Conservation (phyloP, 2,888 invertebrate species). For the Apeira syringaria region DNA sequence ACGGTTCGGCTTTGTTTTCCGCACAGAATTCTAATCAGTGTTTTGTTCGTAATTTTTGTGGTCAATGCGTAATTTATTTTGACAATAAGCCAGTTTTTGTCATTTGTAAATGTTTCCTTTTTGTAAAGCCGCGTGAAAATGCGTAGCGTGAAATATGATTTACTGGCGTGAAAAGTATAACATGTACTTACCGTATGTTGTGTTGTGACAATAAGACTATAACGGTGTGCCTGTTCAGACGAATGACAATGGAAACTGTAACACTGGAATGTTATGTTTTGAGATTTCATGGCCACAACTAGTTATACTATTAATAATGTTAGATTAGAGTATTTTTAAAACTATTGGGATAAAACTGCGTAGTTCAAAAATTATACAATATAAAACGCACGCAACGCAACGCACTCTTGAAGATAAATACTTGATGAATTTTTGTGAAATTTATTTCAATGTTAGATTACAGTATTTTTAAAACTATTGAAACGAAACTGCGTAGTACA, state of each 20-base stretch:
- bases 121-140: constrained; percentile 27
- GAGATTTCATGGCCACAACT: not conserved
- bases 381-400: too few relatives aligned
- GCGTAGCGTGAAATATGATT: constrained; percentile 34
- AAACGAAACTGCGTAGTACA: too few relatives aligned
- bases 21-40: constrained; percentile 56
- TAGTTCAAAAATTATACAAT: too few relatives aligned
- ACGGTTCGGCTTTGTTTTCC: constrained; percentile 56
- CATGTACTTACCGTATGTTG: constrained; percentile 29
- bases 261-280: not conserved
- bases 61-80: constrained; percentile 36
- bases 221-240: constrained; percentile 10
- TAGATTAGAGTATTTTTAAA: not conserved
- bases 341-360: too few relatives aligned
- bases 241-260: constrained; percentile 15
- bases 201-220: constrained; percentile 15
- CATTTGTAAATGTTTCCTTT: constrained; percentile 22
- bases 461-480: too few relatives aligned
- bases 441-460: not conserved
- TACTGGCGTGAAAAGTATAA: constrained; percentile 29
- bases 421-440: too few relatives aligned
- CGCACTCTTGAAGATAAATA: too few relatives aligned
- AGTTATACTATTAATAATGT: not conserved
- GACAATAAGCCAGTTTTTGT: constrained; percentile 29
- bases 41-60: constrained; percentile 34